A percentile compares a stretch with the other conserved stretches of the same genome.
Conservation (phyloP, 2,113 vertebrate species). For the Cepphus grylle region DNA sequence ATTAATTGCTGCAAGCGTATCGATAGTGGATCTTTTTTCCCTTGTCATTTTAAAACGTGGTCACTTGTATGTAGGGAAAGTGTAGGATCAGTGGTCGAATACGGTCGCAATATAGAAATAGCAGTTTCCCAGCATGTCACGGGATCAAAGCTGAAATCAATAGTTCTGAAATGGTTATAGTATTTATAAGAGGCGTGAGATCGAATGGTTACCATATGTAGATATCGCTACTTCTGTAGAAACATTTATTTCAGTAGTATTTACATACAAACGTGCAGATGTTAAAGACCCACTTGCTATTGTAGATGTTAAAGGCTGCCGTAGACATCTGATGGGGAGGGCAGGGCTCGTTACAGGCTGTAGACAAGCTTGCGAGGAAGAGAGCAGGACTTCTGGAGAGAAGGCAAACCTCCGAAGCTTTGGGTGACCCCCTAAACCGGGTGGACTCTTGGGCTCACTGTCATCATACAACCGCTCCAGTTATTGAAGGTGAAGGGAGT, state of each 20-base stretch:
- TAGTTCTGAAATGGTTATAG: neutral
- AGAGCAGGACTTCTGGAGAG: neutral
- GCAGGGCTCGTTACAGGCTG: neutral
- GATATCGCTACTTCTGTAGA: neutral
- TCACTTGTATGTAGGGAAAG: neutral
- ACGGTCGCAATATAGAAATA: neutral
- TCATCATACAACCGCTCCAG: neutral
- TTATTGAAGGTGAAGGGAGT: neutral
- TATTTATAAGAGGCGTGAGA: conserved; percentile 13
- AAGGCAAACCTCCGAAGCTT: neutral
- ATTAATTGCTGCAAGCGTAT: neutral
- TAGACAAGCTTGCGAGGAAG: neutral
- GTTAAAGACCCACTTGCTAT: neutral
- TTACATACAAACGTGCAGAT: neutral
- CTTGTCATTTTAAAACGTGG: neutral
- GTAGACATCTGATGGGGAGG: rapidly evolving
- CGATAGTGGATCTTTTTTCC: neutral
- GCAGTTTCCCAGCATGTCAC: neutral
- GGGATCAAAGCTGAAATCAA: neutral
- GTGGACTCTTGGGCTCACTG: neutral
- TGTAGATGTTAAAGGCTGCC: neutral
- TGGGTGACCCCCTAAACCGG: neutral
- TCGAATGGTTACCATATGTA: neutral
- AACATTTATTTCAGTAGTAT: neutral
- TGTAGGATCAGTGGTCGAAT: neutral